Conservation (phyloP, 2,888 invertebrate genomes). For the Synanthedon myopaeformis region DNA sequence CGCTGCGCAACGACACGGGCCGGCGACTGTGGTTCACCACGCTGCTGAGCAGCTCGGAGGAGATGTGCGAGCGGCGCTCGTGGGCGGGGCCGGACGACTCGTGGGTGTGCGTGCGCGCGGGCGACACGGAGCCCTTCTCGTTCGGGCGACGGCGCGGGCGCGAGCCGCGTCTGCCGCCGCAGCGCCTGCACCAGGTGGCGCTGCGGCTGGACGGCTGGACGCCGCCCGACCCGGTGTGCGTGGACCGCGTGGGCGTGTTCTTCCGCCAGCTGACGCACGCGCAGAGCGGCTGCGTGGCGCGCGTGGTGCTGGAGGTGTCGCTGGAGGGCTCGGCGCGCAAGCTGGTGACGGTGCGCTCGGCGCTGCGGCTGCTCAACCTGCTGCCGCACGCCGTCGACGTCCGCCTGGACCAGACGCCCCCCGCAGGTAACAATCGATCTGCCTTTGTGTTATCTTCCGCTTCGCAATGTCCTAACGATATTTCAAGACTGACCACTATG, state of each 20-base stretch:
- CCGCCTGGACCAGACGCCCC: constrained; percentile 42
- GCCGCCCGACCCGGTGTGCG: constrained; percentile 87
- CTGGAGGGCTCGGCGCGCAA: constrained; percentile 95
- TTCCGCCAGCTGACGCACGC: constrained; percentile 74
- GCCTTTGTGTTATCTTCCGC: too few species aligned
- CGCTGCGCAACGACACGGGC: constrained; percentile 92
- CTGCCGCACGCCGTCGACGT: constrained; percentile 76
- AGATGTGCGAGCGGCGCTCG: constrained; percentile 23
- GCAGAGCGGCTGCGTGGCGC: constrained; percentile 68
- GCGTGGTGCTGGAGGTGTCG: constrained; percentile 91
- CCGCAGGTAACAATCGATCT: too few species aligned
- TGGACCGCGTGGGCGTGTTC: constrained; percentile 95
- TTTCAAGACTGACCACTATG: too few species aligned
- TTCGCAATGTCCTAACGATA: too few species aligned
- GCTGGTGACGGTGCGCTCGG: constrained; percentile 91
- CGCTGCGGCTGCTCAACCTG: constrained; percentile 83
- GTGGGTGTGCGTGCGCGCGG: constrained; percentile 81
- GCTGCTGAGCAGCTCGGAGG: constrained; percentile 77
- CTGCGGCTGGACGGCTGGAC: constrained; percentile 93
- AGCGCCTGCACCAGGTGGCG: constrained; percentile 87
- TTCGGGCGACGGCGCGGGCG: constrained; percentile 81
- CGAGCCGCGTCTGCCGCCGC: constrained; percentile 78
- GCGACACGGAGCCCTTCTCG: constrained; percentile 85
- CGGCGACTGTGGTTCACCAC: constrained; percentile 88
- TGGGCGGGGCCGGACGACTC: constrained; percentile 60